Evolutionary conservation across 2,113 vertebrate species (phyloP).

Genomic region (Myocastor coypus): DNA sequence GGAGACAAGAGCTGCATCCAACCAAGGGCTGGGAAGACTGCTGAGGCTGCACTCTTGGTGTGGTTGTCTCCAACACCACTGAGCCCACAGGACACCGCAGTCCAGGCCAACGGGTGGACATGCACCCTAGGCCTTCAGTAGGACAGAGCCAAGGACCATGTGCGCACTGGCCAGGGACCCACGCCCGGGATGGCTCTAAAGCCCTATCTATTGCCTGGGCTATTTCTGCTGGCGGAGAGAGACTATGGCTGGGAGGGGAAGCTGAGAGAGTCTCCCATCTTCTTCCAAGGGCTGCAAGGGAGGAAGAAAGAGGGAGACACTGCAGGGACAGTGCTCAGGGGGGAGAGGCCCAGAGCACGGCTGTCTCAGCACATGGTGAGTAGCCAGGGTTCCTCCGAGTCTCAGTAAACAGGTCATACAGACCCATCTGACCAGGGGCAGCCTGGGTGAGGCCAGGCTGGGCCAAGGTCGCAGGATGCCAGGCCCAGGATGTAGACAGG

Average conservation of each 20-base stretch:
- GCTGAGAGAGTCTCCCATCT: background rate
- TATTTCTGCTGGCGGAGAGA: background rate
- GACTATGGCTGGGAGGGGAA: background rate
- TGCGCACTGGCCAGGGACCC: background rate
- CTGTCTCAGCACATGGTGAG: background rate
- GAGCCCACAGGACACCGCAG: background rate
- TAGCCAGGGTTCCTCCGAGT: background rate
- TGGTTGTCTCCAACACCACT: background rate
- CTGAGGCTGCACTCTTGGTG: accelerated
- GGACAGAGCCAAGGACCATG: too few relatives aligned
- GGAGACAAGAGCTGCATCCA: background rate
- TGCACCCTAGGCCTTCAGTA: background rate
- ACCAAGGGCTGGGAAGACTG: background rate
- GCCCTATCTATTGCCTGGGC: background rate
- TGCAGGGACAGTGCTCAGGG: background rate
- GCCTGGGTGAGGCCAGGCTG: background rate
- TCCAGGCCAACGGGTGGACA: background rate
- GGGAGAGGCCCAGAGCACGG: background rate
- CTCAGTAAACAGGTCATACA: background rate
- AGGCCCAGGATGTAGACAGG: too few relatives aligned
- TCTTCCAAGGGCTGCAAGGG: background rate
- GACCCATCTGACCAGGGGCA: background rate
- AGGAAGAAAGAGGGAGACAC: background rate
- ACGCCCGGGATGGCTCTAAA: too few relatives aligned
- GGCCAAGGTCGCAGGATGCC: background rate